These are phyloP conservation scores for Leptopilina drosophilae DNA, from an alignment of 2,888 invertebrate species.

Conservation along the genomic window DNA sequence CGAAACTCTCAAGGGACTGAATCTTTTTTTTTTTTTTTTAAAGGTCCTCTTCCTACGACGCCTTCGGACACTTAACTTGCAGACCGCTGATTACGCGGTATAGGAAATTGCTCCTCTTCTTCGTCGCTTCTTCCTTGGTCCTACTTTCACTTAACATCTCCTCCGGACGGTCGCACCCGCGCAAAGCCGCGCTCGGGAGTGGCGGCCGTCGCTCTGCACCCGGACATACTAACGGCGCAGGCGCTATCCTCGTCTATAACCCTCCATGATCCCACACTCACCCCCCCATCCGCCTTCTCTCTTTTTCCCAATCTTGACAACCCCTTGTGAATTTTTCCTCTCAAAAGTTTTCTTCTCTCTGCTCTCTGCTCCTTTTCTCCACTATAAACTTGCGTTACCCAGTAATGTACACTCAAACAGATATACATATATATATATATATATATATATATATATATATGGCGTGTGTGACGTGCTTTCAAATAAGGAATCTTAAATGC, in stretches of 20 bases:
- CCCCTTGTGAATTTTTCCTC: too few relatives aligned
- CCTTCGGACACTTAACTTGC: slow-evolving; percentile 51
- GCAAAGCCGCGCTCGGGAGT: slow-evolving; percentile 75
- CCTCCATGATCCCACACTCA: slow-evolving; percentile 61
- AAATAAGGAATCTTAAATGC: too few relatives aligned
- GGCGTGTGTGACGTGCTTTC: too few relatives aligned
- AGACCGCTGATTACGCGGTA: slow-evolving; percentile 54
- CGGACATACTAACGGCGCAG: slow-evolving; percentile 72
- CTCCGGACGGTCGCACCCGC: slow-evolving; percentile 62
- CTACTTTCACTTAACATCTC: slow-evolving; percentile 56
- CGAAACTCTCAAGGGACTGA: slow-evolving; percentile 57
- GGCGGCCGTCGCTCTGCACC: slow-evolving; percentile 78
- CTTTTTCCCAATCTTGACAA: slow-evolving; percentile 10
- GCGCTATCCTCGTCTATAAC: slow-evolving; percentile 59
- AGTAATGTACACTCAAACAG: too few relatives aligned
- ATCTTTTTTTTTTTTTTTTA: too few relatives aligned
- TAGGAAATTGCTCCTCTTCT: slow-evolving; percentile 54
- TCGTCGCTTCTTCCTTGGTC: slow-evolving; percentile 52
- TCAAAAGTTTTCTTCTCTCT: neutral
- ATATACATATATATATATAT: too few relatives aligned
- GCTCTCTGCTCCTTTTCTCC: too few relatives aligned
- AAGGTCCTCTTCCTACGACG: slow-evolving; percentile 61
- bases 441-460: too few relatives aligned
- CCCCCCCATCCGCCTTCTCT: slow-evolving; percentile 50
- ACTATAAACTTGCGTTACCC: too few relatives aligned